phyloP scores from a whole-genome alignment of 1,140 invertebrate species.

The Chelonus insularis region DNA sequence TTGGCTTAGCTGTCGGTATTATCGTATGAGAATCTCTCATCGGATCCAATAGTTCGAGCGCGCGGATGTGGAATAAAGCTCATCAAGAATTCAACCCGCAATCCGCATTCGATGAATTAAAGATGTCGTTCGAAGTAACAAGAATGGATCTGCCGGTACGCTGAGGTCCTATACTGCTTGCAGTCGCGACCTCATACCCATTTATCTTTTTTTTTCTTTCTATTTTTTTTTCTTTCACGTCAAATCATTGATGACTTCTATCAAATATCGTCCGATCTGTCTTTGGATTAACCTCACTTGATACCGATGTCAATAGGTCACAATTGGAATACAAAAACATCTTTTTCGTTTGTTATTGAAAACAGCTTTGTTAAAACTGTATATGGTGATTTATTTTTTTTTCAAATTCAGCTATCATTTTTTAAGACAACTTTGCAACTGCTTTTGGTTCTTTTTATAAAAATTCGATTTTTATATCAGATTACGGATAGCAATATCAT shows the following conservation, averaged over 20 bases:
- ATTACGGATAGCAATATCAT: too few species aligned
- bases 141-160: conserved; percentile 46
- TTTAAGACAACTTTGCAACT: too few species aligned
- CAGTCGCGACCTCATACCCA: conserved; percentile 28
- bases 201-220: conserved; percentile 12
- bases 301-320: too few species aligned
- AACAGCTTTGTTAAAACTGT: too few species aligned
- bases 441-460: too few species aligned
- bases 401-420: too few species aligned
- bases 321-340: too few species aligned
- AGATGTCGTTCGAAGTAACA: conserved; percentile 58
- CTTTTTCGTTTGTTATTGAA: too few species aligned
- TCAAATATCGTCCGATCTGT: background rate
- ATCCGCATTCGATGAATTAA: conserved; percentile 61
- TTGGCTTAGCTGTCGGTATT: conserved; percentile 35
- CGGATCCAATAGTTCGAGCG: conserved; percentile 56
- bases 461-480: too few species aligned
- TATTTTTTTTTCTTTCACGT: conserved; percentile 5
- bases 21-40: conserved; percentile 55
- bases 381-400: too few species aligned
- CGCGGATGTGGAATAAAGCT: conserved; percentile 59
- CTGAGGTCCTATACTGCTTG: conserved; percentile 17
- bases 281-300: background rate
- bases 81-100: conserved; percentile 58
- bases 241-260: background rate